These are phyloP conservation scores for Thermophis baileyi DNA, from an alignment of 2,113 vertebrate genomes.

Conservation along the genomic window DNA sequence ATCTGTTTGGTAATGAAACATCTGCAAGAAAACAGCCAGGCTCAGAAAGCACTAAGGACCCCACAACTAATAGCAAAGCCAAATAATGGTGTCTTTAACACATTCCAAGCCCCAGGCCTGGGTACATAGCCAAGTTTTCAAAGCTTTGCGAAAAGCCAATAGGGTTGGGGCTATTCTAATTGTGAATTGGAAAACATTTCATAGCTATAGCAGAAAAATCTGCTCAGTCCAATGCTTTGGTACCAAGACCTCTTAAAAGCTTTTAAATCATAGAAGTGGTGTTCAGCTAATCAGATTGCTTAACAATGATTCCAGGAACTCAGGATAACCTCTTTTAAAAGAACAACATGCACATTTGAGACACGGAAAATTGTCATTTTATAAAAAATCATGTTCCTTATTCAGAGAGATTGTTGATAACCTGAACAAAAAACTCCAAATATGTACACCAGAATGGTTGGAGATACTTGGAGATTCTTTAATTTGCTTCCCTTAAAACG, in stretches of 20 bases:
- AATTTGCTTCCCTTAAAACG: not conserved
- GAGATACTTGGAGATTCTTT: not conserved
- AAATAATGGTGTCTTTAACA: not conserved
- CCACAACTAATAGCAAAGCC: not conserved
- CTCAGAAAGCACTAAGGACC: not conserved
- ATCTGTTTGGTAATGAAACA: not conserved
- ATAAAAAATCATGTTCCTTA: not conserved
- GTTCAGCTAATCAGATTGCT: not conserved
- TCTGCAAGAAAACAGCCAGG: not conserved
- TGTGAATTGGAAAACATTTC: not conserved
- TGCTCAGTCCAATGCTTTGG: not conserved
- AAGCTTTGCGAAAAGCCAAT: not conserved
- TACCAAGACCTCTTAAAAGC: not conserved
- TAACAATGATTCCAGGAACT: not conserved
- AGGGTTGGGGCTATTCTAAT: not conserved
- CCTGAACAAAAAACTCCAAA: not conserved
- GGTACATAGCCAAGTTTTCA: not conserved
- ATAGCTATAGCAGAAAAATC: not conserved
- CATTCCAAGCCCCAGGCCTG: not conserved
- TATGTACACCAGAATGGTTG: not conserved
- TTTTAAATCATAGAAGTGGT: slow-evolving; percentile 1
- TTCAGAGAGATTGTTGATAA: not conserved
- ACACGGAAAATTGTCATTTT: not conserved
- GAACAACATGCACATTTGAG: not conserved
- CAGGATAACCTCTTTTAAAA: not conserved